These are phyloP conservation scores for Psittacus erithacus DNA, from an alignment of 2,113 vertebrate species.

Conservation along the genomic window DNA sequence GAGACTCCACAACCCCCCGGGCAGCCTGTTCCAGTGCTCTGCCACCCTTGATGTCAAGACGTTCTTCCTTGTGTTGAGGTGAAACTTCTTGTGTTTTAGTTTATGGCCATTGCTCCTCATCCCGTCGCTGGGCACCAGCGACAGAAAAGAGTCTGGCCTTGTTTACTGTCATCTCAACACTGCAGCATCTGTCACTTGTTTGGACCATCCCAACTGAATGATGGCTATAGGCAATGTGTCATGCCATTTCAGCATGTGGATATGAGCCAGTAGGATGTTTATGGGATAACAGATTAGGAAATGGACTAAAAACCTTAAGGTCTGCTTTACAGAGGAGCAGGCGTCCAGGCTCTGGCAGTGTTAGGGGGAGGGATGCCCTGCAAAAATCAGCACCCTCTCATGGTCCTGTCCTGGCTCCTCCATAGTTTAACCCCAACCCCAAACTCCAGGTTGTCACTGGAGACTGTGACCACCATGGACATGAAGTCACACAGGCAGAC, in stretches of 20 bases:
- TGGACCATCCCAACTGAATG: too few relatives aligned
- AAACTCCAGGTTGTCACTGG: background rate
- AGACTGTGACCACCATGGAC: background rate
- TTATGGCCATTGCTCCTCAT: too few relatives aligned
- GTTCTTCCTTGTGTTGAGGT: too few relatives aligned
- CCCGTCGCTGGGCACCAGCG: too few relatives aligned
- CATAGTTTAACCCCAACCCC: background rate
- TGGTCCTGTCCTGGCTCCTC: background rate
- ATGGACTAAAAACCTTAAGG: background rate
- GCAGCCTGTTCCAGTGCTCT: background rate
- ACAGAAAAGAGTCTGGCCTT: background rate
- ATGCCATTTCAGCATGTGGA: fast-evolving
- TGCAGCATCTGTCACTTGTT: background rate
- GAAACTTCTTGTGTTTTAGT: too few relatives aligned
- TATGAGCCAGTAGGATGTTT: background rate
- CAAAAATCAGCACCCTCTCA: background rate
- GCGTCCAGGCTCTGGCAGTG: background rate
- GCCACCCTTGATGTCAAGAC: background rate
- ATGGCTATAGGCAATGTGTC: fast-evolving
- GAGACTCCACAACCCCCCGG: background rate
- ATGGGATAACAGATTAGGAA: background rate
- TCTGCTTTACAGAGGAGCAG: background rate
- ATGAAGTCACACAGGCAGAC: background rate
- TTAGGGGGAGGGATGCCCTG: background rate
- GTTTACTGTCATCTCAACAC: background rate